These are phyloP conservation scores for Coranthus polyacanthus DNA, from an alignment of 2,797 vertebrate species.

Conservation along the genomic window DNA sequence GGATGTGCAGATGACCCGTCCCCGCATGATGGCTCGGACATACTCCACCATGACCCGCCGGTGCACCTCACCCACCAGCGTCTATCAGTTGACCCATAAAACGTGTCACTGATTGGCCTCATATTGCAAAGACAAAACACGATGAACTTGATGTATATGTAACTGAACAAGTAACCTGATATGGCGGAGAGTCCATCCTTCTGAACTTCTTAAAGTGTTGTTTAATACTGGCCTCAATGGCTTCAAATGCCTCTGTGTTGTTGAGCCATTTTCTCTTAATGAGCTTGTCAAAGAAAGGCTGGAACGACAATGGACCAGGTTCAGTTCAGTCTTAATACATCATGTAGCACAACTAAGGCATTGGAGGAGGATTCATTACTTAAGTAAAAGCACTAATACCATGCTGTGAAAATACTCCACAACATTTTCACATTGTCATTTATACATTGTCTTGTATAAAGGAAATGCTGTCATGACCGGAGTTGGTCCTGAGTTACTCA, in stretches of 20 bases:
- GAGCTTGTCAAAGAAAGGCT: conserved; percentile 93
- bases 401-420: too few relatives aligned
- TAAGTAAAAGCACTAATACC: too few relatives aligned
- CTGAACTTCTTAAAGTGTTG: conserved; percentile 89
- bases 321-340: too few relatives aligned
- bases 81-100: conserved; percentile 70
- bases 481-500: conserved; percentile 61
- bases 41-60: conserved; percentile 91
- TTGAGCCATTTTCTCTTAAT: conserved; percentile 92
- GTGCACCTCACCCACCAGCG: conserved; percentile 91
- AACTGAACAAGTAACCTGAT: conserved; percentile 84
- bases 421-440: too few relatives aligned
- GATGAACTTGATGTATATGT: too few relatives aligned
- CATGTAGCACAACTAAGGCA: too few relatives aligned
- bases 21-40: conserved; percentile 90
- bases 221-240: conserved; percentile 88
- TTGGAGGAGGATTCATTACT: too few relatives aligned
- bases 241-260: conserved; percentile 89
- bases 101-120: conserved; percentile 6
- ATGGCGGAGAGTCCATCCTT: conserved; percentile 90
- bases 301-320: conserved; percentile 20
- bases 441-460: neutral
- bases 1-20: conserved; percentile 89
- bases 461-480: neutral
- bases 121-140: neutral